These are phyloP conservation scores for Drosophila austrosaltans DNA, from an alignment of 2,888 invertebrate species.

Conservation along the genomic window DNA sequence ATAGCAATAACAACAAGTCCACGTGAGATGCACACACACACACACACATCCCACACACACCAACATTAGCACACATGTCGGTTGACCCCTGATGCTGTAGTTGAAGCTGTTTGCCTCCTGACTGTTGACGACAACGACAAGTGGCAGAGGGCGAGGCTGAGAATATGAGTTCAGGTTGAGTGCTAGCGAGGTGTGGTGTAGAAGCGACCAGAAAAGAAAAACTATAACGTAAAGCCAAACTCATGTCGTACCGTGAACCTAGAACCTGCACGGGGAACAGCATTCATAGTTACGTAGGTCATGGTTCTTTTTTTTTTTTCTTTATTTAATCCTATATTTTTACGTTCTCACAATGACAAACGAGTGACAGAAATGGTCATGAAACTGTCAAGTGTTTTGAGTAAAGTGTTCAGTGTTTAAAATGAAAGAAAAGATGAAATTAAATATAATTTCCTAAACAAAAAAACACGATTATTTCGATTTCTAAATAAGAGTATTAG, in stretches of 20 bases:
- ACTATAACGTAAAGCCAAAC: constrained; percentile 1
- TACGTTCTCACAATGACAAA: neutral
- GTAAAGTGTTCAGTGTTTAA: no score
- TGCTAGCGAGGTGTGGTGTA: neutral
- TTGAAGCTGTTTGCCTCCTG: constrained; percentile 28
- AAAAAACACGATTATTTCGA: no score
- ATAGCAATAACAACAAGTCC: constrained; percentile 38
- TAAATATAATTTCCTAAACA: no score
- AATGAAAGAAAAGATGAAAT: no score
- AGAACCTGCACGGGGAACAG: constrained; percentile 3
- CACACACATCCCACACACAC: neutral
- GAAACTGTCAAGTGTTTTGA: no score
- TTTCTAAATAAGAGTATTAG: no score
- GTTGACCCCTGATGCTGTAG: constrained; percentile 54
- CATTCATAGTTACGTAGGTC: constrained; percentile 5
- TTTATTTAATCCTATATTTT: no score
- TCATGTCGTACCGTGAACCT: neutral
- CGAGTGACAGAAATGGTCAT: neutral
- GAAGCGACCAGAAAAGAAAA: constrained; percentile 7
- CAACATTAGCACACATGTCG: constrained; percentile 39
- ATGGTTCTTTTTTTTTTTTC: neutral
- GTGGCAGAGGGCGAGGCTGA: constrained; percentile 12
- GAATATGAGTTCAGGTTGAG: constrained; percentile 12
- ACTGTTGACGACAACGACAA: constrained; percentile 41
- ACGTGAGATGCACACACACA: constrained; percentile 26